Evolutionary conservation across 2,797 vertebrate species (phyloP).

Genomic region (Sphenodon punctatus): DNA sequence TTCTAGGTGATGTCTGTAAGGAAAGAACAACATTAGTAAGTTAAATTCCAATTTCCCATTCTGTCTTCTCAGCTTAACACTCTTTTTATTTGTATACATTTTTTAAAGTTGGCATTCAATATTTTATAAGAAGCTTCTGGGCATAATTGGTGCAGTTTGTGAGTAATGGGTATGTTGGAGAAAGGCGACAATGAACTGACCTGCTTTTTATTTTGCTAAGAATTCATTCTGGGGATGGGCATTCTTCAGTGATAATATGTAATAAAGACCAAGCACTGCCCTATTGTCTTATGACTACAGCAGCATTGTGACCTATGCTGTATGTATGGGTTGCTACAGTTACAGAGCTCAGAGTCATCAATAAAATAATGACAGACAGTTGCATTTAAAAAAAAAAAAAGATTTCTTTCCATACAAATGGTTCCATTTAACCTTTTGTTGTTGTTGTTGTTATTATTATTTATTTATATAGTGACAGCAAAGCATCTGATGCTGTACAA

Average conservation of each 20-base stretch:
- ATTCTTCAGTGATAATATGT: background rate
- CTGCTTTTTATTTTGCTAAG: background rate
- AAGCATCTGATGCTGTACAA: too few species aligned
- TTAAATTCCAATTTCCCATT: background rate
- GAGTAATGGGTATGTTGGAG: slow-evolving; percentile 3
- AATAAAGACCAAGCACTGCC: background rate
- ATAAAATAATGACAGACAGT: too few species aligned
- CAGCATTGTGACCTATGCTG: background rate
- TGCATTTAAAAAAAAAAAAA: too few species aligned
- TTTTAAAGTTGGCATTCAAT: slow-evolving; percentile 6
- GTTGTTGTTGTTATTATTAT: too few species aligned
- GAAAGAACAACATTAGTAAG: background rate
- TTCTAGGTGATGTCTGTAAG: background rate
- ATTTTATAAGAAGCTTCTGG: background rate
- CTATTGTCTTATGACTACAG: background rate
- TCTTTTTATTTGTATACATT: background rate
- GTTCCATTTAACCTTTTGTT: too few species aligned
- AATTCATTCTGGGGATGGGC: background rate
- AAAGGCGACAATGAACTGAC: slow-evolving; percentile 21
- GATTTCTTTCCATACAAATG: too few species aligned
- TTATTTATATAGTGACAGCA: too few species aligned
- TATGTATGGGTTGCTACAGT: background rate
- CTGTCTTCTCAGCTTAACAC: background rate
- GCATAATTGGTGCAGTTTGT: background rate
- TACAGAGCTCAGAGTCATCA: slow-evolving; percentile 15